Evolutionary conservation across 2,797 vertebrate species (phyloP), one percentile per base, ranked within the genome.

Genomic region (Anguilla marmorata): DNA sequence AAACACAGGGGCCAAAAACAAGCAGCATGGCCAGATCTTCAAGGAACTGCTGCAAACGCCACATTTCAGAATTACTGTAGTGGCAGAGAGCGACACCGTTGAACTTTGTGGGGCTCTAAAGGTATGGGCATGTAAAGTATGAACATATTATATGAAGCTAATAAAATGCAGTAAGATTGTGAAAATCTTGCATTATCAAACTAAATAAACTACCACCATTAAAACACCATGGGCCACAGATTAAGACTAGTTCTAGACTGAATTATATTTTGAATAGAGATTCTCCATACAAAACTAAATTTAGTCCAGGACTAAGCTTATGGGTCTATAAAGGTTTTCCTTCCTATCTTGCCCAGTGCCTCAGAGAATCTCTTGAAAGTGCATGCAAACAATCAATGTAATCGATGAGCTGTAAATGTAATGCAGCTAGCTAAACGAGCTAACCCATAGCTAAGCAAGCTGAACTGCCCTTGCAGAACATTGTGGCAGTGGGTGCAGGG

Each of bases 101-200:
- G 97, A 98, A 91, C 93, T 97, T 89, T 98, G 97, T 83, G 97
- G 97, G 58, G 97, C 97, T 48, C 94, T 97, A 54, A 98, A 98
- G 95, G 97, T 97, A 90, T 90, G 91, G 89, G 24, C 41, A 45
- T 80, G 33, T 21, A n/a, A 69, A 74, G 16, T 14, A 16, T 37
- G 48, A 63, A 89, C 27, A 74, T 63, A 37, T 80, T 0, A 3
- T 54, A 11, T 84, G n/a, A 60, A 14, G 16, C 19, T 41, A 33
- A 16, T 30, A 54, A 76, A 7, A 0, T 50, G 27, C 24, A 48
- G 24, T 11, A 19, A 79, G 19, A 50, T 27, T 9, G 11, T 6
- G n/a, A 1, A 24, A 7, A 66, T 66, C 24, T n/a, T 63, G 16
- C 58, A 24, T 66, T 24, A 60, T 60, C 19, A 24, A 66, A 66